These are phyloP conservation scores for Babyrousa celebensis DNA, from an alignment of 2,797 vertebrate species.

Conservation along the genomic window DNA sequence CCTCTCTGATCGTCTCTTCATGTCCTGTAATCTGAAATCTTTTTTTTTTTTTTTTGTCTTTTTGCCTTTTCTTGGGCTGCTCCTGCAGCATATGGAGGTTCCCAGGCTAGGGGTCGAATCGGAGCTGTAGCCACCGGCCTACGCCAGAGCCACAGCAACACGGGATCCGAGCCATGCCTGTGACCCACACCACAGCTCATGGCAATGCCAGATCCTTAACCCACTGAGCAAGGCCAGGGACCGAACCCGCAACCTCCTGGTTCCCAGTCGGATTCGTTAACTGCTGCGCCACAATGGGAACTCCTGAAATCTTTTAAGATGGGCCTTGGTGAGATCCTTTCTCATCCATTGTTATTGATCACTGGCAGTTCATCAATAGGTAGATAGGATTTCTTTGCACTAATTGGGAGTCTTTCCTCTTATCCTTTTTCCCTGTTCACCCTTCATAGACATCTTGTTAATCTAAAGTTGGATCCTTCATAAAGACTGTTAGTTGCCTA, in stretches of 20 bases:
- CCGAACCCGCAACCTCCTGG: too few relatives aligned
- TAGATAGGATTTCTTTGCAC: background rate
- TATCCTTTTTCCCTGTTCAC: conserved; percentile 11
- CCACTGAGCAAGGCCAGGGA: too few relatives aligned
- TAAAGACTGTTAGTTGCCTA: background rate
- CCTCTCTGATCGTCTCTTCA: background rate
- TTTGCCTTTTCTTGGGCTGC: too few relatives aligned
- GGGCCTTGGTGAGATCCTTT: background rate
- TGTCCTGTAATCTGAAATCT: background rate
- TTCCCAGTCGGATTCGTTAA: too few relatives aligned
- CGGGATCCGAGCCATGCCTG: too few relatives aligned
- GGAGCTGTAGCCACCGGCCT: too few relatives aligned
- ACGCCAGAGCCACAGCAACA: too few relatives aligned
- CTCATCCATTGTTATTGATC: background rate
- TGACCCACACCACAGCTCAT: too few relatives aligned
- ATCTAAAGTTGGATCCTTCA: background rate
- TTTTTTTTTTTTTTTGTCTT: background rate
- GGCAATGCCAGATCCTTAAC: too few relatives aligned
- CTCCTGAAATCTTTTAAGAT: background rate
- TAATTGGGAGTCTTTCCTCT: conserved; percentile 6
- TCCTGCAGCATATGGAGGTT: too few relatives aligned
- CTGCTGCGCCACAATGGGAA: too few relatives aligned
- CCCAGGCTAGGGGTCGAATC: too few relatives aligned
- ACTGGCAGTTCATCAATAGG: background rate
- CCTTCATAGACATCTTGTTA: background rate